Base-by-base conservation (phyloP, 92 coral and sea anemone species). In the Parazoanthus darwini region DNA sequence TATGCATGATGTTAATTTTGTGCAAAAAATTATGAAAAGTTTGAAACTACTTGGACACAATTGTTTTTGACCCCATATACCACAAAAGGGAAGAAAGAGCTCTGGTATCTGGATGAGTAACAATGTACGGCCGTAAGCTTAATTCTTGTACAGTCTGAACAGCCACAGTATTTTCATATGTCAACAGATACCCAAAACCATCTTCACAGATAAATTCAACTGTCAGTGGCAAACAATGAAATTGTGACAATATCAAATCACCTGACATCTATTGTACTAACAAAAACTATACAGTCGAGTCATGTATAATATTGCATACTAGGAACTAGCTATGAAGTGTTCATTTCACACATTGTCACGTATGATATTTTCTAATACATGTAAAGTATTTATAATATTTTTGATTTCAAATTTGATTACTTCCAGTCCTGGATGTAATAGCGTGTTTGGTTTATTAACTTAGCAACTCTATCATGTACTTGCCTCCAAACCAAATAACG, bases 401-500 rank as follows among this genome's bases (percentile, higher is more conserved):
- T 63, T 26, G 6, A 63, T 63, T 63, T 23, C 14, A 63, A 18
- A 63, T 63, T 63, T 2, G 25, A 79, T 50, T 56, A 50, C n/a
- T 51, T 44, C 35, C 48, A 58, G 36, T 36, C 56, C 20, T 38
- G 71, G 63, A 35, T 1, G 80, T 15, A 76, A 38, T 3, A 22
- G n/a, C 18, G 33, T 81, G 29, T 20, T 63, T 74, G 11, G 77
- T 23, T 50, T 73, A 48, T n/a, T 70, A 86, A 38, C 89, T 14
- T 86, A 51, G 74, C 91, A 80, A 88, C 82, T 23, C 80, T 80
- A 63, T 78, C 70, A 89, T 67, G 78, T 75, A 81, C 80, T 63
- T 92, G 92, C 98, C 98, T 95, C 98, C 98, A 88, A 91, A 95
- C 91, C 96, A 89, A 81, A 87, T 77, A 48, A 95, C 86, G 8